phyloP scores from a whole-genome alignment of 1,140 invertebrate species.

The Bombus soroeensis region DNA sequence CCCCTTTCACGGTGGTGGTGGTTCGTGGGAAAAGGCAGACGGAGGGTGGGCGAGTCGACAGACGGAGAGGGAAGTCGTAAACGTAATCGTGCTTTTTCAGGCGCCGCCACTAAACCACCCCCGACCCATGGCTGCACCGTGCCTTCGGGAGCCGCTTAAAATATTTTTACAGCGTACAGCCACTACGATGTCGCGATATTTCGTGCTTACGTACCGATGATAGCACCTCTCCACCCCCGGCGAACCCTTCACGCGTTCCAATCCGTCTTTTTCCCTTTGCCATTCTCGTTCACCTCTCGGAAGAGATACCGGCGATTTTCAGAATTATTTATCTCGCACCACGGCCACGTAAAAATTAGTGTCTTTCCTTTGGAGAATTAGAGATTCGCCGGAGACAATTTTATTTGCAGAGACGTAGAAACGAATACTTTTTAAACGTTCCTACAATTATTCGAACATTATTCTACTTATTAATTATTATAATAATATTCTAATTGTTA shows the following conservation, averaged over 20 bases:
- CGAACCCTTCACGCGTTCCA: background rate
- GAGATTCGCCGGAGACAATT: too few species aligned
- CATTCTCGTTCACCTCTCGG: background rate
- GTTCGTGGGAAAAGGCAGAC: conserved; percentile 12
- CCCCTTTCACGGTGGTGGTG: background rate
- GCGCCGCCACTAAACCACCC: conserved; percentile 60
- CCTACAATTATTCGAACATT: too few species aligned
- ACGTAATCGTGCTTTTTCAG: conserved; percentile 71
- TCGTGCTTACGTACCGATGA: conserved; percentile 51
- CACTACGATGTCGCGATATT: conserved; percentile 51
- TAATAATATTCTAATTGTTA: too few species aligned
- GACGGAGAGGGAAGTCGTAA: conserved; percentile 61
- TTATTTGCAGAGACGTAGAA: background rate
- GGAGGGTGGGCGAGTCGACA: conserved; percentile 19
- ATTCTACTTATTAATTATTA: too few species aligned
- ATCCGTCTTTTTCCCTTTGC: conserved; percentile 10
- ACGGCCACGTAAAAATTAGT: background rate
- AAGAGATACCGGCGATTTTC: background rate
- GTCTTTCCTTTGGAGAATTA: background rate
- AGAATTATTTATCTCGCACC: background rate
- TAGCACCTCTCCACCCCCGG: background rate
- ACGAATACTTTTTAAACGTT: too few species aligned
- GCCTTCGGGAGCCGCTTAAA: conserved; percentile 63
- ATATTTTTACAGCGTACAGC: conserved; percentile 64
- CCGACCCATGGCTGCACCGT: background rate